These are phyloP conservation scores for Leptinotarsa haldemani DNA, from an alignment of 2,888 invertebrate genomes.

Conservation along the genomic window DNA sequence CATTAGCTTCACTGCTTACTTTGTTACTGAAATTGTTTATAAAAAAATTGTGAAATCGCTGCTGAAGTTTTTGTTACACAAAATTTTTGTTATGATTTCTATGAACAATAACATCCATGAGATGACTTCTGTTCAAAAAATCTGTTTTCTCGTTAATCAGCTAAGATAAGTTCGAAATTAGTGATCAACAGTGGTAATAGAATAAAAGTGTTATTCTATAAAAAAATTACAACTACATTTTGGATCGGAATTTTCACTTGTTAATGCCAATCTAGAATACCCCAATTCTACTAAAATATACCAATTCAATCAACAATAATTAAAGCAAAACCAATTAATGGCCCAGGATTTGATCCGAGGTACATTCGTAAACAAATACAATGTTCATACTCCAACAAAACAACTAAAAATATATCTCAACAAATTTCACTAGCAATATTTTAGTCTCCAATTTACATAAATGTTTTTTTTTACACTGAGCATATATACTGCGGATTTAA, in stretches of 20 bases:
- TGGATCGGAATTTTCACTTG: background rate
- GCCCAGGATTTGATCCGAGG: background rate
- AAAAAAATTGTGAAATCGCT: no score
- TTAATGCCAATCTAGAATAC: background rate
- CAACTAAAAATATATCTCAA: constrained; percentile 43
- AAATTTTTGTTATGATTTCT: no score
- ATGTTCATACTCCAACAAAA: constrained; percentile 38
- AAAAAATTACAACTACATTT: background rate
- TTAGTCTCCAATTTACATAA: constrained; percentile 48
- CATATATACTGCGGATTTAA: constrained; percentile 41
- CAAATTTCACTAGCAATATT: constrained; percentile 50
- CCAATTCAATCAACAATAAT: background rate
- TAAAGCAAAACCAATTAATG: constrained; percentile 3
- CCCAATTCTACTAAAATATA: background rate
- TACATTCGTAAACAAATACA: constrained; percentile 31
- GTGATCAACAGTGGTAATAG: no score
- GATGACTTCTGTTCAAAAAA: no score
- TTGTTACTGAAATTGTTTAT: no score
- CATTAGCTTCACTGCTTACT: no score
- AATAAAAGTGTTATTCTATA: no score
- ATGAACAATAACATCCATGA: no score
- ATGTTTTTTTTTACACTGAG: constrained; percentile 50
- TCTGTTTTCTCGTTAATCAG: no score
- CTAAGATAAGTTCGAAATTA: no score
- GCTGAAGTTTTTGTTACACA: no score